Base-by-base conservation (phyloP, 2,797 vertebrate species). In the Sternotherus odoratus region DNA sequence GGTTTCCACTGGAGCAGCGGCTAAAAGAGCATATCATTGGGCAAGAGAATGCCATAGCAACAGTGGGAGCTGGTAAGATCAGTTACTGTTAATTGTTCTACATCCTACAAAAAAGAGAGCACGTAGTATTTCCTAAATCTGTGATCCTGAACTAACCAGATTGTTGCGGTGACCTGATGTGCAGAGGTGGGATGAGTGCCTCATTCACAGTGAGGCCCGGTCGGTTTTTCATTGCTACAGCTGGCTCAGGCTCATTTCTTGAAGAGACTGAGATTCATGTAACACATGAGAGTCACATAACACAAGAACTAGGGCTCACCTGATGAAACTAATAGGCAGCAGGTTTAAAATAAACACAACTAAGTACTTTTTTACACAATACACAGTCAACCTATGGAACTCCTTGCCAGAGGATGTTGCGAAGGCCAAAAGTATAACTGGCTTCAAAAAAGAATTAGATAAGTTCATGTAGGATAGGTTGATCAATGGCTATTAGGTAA, bases 21-120 rank as follows among this genome's bases (percentile, higher is more conserved):
- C 98, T 99, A 51, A 99, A 98, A 92, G 99, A 99, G 91, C 98
- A 99, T 95, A 99, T 99, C 97, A 99, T 99, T 2, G 99, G 99
- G 9, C 99, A 99, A 97, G 99, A 99, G 98, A 99, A 98, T 2
- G 99, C 99, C 89, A 99, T 99, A 48, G 98, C 99, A 69, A 99
- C 98, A 0, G 99, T 99, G 84, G 99, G 99, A 78, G 99, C 99
- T 96, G 99, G 99, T 99, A 98, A 94, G 96, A 87, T 12, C 57
- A 19, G 66, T 53, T 15, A 49, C 0, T 17, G 2, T 79, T 12
- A 1, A 48, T 7, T 0, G 0, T 43, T 46, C 77, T 15, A 1
- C 2, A 33, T 5, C 19, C 78, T 79, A 43, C 28, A 83, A 43
- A 10, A 0, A 12, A 1, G 36, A 36, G 36, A 63, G 23, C 6